Conservation (phyloP, 2,888 invertebrate genomes). For the Eristalinus aeneus region DNA sequence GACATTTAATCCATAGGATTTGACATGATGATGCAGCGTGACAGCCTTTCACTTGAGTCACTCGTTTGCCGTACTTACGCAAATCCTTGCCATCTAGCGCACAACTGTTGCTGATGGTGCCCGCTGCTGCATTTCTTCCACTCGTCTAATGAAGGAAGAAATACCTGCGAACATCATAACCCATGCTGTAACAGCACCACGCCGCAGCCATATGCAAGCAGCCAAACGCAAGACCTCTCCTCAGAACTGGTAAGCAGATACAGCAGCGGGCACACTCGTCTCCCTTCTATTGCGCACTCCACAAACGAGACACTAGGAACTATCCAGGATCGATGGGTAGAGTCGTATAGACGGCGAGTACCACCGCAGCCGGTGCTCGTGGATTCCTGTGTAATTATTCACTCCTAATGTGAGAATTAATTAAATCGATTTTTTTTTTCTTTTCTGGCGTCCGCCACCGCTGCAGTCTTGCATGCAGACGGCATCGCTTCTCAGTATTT, state of each 20-base stretch:
- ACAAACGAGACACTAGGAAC: not conserved
- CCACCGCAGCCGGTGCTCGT: constrained; percentile 24
- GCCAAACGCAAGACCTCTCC: constrained; percentile 27
- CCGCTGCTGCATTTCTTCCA: not conserved
- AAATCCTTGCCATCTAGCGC: constrained; percentile 17
- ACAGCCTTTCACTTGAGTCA: constrained; percentile 60
- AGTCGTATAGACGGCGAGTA: not conserved
- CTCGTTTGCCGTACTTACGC: constrained; percentile 39
- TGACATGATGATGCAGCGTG: constrained; percentile 62
- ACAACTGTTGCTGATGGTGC: not conserved
- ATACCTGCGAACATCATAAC: constrained; percentile 53
- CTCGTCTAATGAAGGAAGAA: constrained; percentile 33
- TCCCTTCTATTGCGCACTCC: not conserved
- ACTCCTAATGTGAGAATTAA: constrained; percentile 69
- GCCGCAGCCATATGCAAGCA: constrained; percentile 27
- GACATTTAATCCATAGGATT: constrained; percentile 69
- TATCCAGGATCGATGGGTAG: constrained; percentile 25
- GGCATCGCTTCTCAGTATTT: not conserved
- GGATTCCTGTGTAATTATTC: constrained; percentile 65
- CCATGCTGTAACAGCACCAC: constrained; percentile 13
- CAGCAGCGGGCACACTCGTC: not conserved
- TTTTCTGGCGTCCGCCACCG: not conserved
- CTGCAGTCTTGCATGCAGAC: constrained; percentile 26
- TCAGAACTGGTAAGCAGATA: constrained; percentile 44
- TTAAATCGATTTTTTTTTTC: constrained; percentile 50